Conservation (phyloP, 2,113 vertebrate genomes). For the Zosterops japonicus region DNA sequence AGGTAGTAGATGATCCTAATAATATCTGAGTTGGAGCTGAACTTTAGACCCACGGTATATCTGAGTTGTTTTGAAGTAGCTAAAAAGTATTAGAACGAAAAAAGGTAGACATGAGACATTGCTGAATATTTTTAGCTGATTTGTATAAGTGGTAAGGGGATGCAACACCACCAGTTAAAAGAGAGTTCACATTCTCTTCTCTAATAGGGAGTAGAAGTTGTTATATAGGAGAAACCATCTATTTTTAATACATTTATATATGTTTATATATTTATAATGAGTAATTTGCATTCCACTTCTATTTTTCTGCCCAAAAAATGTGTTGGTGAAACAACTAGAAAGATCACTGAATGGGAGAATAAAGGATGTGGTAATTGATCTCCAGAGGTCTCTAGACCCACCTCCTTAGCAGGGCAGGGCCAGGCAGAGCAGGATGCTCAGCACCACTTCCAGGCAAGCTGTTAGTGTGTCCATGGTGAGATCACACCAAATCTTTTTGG, state of each 20-base stretch:
- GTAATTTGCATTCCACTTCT: not conserved
- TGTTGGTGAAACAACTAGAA: not conserved
- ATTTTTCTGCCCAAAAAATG: not conserved
- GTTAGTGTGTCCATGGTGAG: not conserved
- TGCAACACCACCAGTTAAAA: not conserved
- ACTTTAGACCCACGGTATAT: not conserved
- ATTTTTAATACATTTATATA: not conserved
- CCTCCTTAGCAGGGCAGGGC: not conserved
- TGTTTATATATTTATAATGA: not conserved
- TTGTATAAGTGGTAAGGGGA: not conserved
- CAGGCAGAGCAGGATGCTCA: not conserved
- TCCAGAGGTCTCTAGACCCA: not conserved
- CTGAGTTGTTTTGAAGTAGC: constrained; percentile 9
- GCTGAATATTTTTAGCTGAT: constrained; percentile 7
- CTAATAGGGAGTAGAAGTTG: not conserved
- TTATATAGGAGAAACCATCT: not conserved
- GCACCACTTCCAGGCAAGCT: not conserved
- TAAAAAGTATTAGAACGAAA: constrained; percentile 4
- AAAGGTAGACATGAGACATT: not conserved
- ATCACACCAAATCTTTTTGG: rapidly evolving
- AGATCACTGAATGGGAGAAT: not conserved
- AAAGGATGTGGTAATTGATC: not conserved
- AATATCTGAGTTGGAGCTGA: constrained; percentile 23
- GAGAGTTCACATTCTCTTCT: not conserved
- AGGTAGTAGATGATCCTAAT: constrained; percentile 9